phyloP scores from a whole-genome alignment of 1,140 invertebrate species.

The Heliconius nattereri region DNA sequence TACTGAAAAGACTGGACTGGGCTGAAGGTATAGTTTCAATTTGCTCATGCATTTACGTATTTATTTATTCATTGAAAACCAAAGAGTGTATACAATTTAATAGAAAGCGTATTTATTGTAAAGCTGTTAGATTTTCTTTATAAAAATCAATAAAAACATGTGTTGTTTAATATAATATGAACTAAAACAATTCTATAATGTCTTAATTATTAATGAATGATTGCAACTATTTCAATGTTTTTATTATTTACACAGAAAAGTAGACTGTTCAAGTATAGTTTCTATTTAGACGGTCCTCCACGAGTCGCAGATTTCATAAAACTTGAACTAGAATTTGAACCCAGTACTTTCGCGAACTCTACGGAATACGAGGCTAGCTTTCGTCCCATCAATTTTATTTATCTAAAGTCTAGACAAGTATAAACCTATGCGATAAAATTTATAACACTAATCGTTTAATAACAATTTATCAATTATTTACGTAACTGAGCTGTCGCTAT shows the following conservation, averaged over 20 bases:
- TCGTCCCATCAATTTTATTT: not conserved
- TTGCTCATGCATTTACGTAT: not conserved
- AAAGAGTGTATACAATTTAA: not conserved
- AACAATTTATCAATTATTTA: not conserved
- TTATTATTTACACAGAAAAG: not conserved
- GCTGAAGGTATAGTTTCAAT: not conserved
- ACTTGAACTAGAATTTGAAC: not conserved
- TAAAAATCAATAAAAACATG: not conserved
- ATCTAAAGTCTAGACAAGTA: conserved; percentile 8
- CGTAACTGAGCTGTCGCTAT: not conserved
- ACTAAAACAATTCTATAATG: no score
- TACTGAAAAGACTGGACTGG: not conserved
- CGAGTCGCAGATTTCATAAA: no score
- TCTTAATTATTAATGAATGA: not conserved
- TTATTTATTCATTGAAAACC: not conserved
- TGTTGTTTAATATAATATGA: not conserved
- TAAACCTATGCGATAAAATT: not conserved
- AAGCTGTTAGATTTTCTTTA: no score
- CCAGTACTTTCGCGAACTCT: not conserved
- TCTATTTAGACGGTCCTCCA: no score
- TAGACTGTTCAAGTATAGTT: no score
- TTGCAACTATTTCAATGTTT: not conserved
- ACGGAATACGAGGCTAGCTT: not conserved
- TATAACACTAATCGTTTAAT: conserved; percentile 1
- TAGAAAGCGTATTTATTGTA: no score